Evolutionary conservation across 1,140 invertebrate genomes (phyloP).

Genomic region (Pogonognathellus flavescens): DNA sequence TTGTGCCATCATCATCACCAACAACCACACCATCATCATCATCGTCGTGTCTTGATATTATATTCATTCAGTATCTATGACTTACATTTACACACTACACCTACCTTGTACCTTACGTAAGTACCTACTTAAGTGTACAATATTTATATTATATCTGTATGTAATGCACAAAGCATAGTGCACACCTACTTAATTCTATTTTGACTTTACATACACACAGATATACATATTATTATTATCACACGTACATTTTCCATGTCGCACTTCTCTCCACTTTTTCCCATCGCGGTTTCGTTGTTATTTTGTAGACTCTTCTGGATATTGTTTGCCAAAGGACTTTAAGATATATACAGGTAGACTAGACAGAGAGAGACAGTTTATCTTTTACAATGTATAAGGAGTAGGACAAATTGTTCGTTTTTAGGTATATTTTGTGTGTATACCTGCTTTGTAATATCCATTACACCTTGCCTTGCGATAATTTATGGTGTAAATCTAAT

Average conservation of each 20-base stretch:
- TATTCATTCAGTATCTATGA: not conserved
- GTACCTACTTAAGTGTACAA: too few species aligned
- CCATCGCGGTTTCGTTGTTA: not conserved
- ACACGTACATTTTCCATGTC: not conserved
- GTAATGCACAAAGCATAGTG: too few species aligned
- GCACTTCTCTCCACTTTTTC: conserved; percentile 14
- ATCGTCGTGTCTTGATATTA: not conserved
- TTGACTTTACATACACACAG: conserved; percentile 9
- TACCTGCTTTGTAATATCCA: not conserved
- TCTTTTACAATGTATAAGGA: too few species aligned
- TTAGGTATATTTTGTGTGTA: not conserved
- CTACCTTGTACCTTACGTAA: too few species aligned
- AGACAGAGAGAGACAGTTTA: too few species aligned
- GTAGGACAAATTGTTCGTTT: too few species aligned
- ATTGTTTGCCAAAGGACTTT: not conserved
- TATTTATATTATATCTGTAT: too few species aligned
- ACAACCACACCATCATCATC: too few species aligned
- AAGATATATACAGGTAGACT: too few species aligned
- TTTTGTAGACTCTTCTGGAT: not conserved
- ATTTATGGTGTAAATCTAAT: not conserved
- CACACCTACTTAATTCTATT: not conserved
- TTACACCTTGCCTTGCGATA: not conserved
- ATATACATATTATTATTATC: not conserved
- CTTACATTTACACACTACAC: too few species aligned
- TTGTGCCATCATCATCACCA: not conserved